Base-by-base conservation (phyloP, 2,113 vertebrate genomes). In the Scophthalmus maximus region DNA sequence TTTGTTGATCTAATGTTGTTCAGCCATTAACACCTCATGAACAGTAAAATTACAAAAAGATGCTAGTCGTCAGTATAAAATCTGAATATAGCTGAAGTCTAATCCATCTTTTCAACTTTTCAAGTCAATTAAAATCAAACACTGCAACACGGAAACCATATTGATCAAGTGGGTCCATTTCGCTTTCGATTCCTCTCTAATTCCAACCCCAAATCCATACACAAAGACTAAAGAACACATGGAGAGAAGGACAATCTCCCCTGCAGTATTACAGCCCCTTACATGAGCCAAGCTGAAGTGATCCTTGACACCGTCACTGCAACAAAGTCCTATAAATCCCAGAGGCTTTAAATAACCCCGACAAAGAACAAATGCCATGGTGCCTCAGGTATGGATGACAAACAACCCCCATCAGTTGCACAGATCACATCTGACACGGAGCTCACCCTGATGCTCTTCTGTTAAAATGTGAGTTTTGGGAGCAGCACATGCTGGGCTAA, bases 281-380 rank as follows among this genome's bases (percentile, higher is more conserved):
- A 38, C 73, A 73, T 52, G 62, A 77, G 72, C 71, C 56, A 22
- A 78, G 65, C 66, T 61, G 68, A 87, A 84, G 79, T 87, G 85
- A 90, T 83, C 85, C 85, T 83, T 89, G 80, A 82, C 88, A 85
- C 79, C 56, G 27, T 74, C 80, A 29, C 73, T 60, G 76, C 49
- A 80, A 68, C 79, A 62, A 56, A 26, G 57, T 71, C 72, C 63
- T 62, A 74, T 79, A 88, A 82, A 84, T 82, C 79, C 85, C 86
- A 59, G n/a, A 69, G 74, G 84, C 76, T 79, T 64, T 76, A 69
- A 82, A 81, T 87, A 76, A 88, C 81, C 84, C 64, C 55, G 10
- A 72, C 79, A 44, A 52, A 76, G 83, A 88, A 82, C 75, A 87
- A 89, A 89, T 89, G 79, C 76, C 90, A 85, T 59, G 27, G 23